Evolutionary conservation across 2,797 vertebrate species (phyloP), one percentile per base, ranked within the genome.

Genomic region (Pangasius krempfi): DNA sequence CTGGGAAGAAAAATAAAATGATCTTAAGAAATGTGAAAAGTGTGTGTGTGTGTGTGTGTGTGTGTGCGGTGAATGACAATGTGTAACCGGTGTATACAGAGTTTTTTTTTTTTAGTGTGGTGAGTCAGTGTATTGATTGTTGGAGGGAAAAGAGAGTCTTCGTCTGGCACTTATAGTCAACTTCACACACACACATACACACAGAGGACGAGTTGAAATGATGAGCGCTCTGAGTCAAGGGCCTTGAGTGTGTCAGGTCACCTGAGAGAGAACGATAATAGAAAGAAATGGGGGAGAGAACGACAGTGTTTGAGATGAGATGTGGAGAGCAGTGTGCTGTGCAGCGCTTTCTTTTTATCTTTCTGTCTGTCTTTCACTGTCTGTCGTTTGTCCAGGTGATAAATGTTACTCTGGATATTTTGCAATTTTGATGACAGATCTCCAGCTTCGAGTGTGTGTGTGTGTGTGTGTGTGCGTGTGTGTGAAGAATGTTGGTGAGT

Each of bases 401-500:
- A 79, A 37, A 80, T 58, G 3, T 25, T 12, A 22, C 16, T 56
- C 2, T 30, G 14, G 16, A 54, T 0, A 3, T 79, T 79, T 20
- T n/a, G 30, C n/a, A 33, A 9, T 37, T 37, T 37, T 20, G 16
- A 54, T 18, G 73, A 76, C 27, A n/a, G 14, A 79, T 16, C n/a
- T 56, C 50, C 50, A 54, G 52, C n/a, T 30, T 1, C 5, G 12
- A 52, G 27, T 78, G 44, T 33, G 72, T 78, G 47, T 47, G 76
- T 54, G 76, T 79, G 76, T 56, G 40, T 72, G 33, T 22, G 73
- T 52, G 44, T 52, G 44, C 30, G 50, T 54, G 79, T 40, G 33
- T 84, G 82, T 20, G 6, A 84, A 30, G 82, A 66, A 84, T 83
- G 80, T 62, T 14, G 13, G n/a, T 47, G 80, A 64, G 58, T 1